Evolutionary conservation across 2,797 vertebrate genomes (phyloP).

Genomic region (Fundulus diaphanus): DNA sequence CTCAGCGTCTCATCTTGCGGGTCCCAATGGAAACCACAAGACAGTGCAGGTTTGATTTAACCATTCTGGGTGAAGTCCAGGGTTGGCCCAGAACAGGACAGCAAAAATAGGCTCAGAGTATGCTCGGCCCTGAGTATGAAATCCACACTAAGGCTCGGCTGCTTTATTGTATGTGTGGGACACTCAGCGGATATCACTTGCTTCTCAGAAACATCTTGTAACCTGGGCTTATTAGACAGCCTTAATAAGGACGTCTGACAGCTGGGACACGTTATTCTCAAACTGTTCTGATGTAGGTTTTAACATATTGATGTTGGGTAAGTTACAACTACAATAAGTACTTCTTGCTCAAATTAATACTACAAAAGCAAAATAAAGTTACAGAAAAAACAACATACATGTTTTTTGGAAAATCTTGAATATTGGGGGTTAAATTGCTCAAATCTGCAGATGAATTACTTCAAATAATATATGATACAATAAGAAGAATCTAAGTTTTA

Average conservation of each 20-base stretch:
- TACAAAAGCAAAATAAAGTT: background rate
- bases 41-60: constrained; percentile 66
- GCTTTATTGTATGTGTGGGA: constrained; percentile 71
- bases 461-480: background rate
- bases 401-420: background rate
- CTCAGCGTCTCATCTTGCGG: constrained; percentile 10
- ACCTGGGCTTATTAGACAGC: constrained; percentile 77
- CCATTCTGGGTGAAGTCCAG: constrained; percentile 74
- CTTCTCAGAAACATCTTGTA: constrained; percentile 79
- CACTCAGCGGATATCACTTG: constrained; percentile 67
- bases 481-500: background rate
- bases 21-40: constrained; percentile 46
- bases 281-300: constrained; percentile 58
- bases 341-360: background rate
- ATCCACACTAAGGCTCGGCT: constrained; percentile 67
- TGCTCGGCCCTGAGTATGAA: constrained; percentile 75
- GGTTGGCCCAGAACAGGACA: constrained; percentile 73
- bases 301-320: constrained; percentile 52
- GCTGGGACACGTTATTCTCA: constrained; percentile 63
- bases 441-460: background rate
- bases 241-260: constrained; percentile 79
- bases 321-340: background rate
- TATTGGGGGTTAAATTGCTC: background rate
- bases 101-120: constrained; percentile 81
- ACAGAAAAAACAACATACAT: background rate